These are phyloP conservation scores for Parasteatoda lunata DNA, from an alignment of 2,888 invertebrate species.

Conservation along the genomic window DNA sequence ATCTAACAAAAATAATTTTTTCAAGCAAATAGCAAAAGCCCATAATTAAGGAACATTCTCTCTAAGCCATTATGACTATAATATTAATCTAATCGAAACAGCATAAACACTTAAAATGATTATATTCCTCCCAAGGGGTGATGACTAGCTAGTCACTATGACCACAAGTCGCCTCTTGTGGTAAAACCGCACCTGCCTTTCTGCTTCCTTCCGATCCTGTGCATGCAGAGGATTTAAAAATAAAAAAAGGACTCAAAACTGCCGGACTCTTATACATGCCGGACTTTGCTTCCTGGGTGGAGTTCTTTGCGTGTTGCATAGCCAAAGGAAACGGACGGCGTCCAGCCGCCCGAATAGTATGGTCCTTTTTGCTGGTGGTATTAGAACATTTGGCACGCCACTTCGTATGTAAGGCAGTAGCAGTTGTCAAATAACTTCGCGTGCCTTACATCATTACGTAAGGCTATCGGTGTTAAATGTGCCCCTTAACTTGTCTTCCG, in stretches of 20 bases:
- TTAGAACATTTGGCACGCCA: not conserved
- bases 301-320: conserved; percentile 48
- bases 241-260: not conserved
- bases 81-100: too few species aligned
- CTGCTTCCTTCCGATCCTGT: not conserved
- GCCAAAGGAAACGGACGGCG: conserved; percentile 34
- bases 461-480: conserved; percentile 44
- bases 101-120: too few species aligned
- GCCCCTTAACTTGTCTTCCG: conserved; percentile 28
- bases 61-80: too few species aligned
- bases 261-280: not conserved
- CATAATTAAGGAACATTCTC: too few species aligned
- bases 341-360: conserved; percentile 16
- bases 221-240: not conserved
- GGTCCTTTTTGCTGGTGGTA: not conserved
- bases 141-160: too few species aligned
- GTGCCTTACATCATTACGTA: conserved; percentile 48
- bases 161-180: not conserved
- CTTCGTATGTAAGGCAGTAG: not conserved
- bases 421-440: conserved; percentile 20
- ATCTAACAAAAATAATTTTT: too few species aligned
- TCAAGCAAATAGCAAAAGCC: too few species aligned
- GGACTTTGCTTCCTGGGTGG: conserved; percentile 53
- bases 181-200: not conserved
- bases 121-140: too few species aligned